A percentile compares a stretch with the other conserved stretches of the same genome.
Evolutionary conservation across 1,140 invertebrate species (phyloP).

Genomic region (Temnothorax longispinosus): DNA sequence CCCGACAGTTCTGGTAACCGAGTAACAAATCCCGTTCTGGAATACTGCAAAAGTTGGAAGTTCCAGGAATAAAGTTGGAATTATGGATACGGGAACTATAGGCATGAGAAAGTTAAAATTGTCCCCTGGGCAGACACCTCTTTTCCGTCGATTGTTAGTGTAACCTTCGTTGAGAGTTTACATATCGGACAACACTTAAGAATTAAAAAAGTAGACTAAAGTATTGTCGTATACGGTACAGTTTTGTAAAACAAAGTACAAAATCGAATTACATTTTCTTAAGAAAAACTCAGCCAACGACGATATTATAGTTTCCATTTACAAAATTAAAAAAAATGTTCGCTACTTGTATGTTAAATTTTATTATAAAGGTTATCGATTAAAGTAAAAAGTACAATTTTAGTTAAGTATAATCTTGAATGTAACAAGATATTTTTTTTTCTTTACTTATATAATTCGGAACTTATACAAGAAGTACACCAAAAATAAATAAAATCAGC

Average conservation of each 20-base stretch:
- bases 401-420: neutral
- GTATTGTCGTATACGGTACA: slow-evolving; percentile 18
- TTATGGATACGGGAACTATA: slow-evolving; percentile 58
- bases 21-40: slow-evolving; percentile 56
- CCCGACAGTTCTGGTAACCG: slow-evolving; percentile 44
- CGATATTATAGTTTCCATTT: neutral
- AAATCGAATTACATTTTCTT: slow-evolving; percentile 13
- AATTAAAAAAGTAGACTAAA: slow-evolving; percentile 48
- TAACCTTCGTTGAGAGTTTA: slow-evolving; percentile 42
- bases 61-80: slow-evolving; percentile 59
- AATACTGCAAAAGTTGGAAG: slow-evolving; percentile 56
- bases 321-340: neutral
- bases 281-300: neutral
- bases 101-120: slow-evolving; percentile 61
- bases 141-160: slow-evolving; percentile 34
- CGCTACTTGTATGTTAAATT: neutral
- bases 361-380: neutral
- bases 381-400: neutral
- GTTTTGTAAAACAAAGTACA: slow-evolving; percentile 4
- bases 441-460: neutral
- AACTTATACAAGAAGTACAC: neutral
- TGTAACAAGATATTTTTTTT: neutral
- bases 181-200: slow-evolving; percentile 49
- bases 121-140: slow-evolving; percentile 36
- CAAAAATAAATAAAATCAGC: neutral